Evolutionary conservation across 64 coral and sea anemone genomes (phyloP), one percentile per base, ranked within the genome.

Genomic region (Platygyra sinensis): DNA sequence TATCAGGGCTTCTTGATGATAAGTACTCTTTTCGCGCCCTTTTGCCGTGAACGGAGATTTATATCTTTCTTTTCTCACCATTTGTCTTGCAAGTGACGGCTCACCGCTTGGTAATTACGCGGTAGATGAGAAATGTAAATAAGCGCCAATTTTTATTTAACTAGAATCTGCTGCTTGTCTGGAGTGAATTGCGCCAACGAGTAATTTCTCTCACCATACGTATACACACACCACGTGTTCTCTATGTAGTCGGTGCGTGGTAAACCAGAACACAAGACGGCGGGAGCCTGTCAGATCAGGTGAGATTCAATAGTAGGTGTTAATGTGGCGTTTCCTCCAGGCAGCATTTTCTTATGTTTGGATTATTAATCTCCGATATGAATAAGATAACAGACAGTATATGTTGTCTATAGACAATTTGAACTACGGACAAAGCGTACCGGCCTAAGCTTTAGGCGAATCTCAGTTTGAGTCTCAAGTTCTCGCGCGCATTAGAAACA

Each of bases 131-230:
- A 85, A 71, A 71, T 10, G 15, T 42, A 83, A 83, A 83, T 62
- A 83, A 30, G 36, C 22, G 63, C 32, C 42, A 50, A 85, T 49
- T 85, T 18, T n/a, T 85, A 63, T 69, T 12, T 85, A 22, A n/a
- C 24, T 2, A 46, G 81, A 51, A 36, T 64, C 30, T 64, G 30
- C 30, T 80, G 78, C 61, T 55, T 80, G 78, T 69, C 65, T 69
- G 57, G 54, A 20, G 5, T 29, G 57, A 80, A 62, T 31, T 31
- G 24, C 55, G 52, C 27, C 28, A 13, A 10, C 49, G 50, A 14
- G 28, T 24, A 14, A 63, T 28, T 62, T 82, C 30, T 0, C 60
- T 18, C 24, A 2, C 24, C 11, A 24, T 10, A 24, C 20, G n/a
- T n/a, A n/a, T n/a, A n/a, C n/a, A 46, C 38, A 46, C 15, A 36